Percentiles rank a stretch among this genome's conserved stretches.
phyloP scores from a whole-genome alignment of 2,113 vertebrate species.

The Paracyprichromis sp. region DNA sequence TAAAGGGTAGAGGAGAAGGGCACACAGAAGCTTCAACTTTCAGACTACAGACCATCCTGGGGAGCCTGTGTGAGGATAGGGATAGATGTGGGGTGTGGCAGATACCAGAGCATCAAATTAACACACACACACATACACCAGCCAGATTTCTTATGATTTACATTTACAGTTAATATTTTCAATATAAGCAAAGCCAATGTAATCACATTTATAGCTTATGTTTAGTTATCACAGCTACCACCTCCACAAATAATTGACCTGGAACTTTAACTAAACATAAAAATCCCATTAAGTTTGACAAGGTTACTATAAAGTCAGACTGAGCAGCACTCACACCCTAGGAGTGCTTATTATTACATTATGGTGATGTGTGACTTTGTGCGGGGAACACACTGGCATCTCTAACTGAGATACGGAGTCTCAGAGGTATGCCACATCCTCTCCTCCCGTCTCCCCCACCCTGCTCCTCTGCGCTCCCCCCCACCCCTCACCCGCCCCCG shows the following conservation, averaged over 20 bases:
- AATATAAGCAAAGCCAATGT: background rate
- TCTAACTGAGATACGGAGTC: background rate
- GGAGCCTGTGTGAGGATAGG: background rate
- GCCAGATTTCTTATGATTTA: background rate
- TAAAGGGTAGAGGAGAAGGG: background rate
- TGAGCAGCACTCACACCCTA: background rate
- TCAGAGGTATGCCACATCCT: constrained; percentile 16
- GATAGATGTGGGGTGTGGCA: background rate
- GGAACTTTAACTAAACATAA: background rate
- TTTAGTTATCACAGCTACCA: background rate
- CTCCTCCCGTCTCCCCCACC: background rate
- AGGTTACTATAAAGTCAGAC: background rate
- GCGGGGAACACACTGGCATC: constrained; percentile 12
- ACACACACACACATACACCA: background rate
- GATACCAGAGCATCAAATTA: background rate
- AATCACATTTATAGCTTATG: background rate
- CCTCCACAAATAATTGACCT: background rate
- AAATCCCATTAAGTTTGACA: background rate
- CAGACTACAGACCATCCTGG: background rate
- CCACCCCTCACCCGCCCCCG: constrained; percentile 11
- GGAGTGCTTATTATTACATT: constrained; percentile 12
- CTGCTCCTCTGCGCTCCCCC: background rate
- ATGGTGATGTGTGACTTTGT: constrained; percentile 11
- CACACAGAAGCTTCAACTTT: background rate
- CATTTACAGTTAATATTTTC: background rate